Evolutionary conservation across 2,113 vertebrate species (phyloP), one percentile per base, ranked within the genome.

Genomic region (Oncorhynchus mykiss): DNA sequence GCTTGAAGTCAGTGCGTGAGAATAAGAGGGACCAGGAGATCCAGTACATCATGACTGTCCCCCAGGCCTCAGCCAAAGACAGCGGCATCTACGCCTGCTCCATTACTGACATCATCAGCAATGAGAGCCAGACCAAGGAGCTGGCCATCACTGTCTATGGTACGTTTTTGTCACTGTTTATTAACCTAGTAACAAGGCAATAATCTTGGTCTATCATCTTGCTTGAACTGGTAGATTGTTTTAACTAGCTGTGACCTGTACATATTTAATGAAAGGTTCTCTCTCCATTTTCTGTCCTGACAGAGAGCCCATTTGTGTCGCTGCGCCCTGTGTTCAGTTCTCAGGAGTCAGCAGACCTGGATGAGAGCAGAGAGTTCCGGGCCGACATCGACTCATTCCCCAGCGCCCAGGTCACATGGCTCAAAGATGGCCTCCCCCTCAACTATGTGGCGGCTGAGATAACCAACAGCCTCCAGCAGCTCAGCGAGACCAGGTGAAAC

Each of bases 1-100:
- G 80, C 0, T 1, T 71, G 6, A 93, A 91, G 80, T 84, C 90
- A 0, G 89, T 94, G 48, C 82, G 81, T 14, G 94, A 94, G 75
- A 92, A 92, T 20, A 91, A 90, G 65, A 85, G 51, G 48, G 83
- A 90, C 27, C 82, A 90, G 70, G 91, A 93, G 85, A 94, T 94
- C 79, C 79, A 84, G 22, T 97, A 99, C 87, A 98, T 95, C 0
- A 82, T 99, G 90, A 96, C 90, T 0, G 94, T 99, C 85, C 89
- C 93, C 0, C 89, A 97, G 66, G 96, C 95, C 71, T 94, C 96
- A 0, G 84, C 92, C 82, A 96, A 98, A 82, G 98, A 99, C 91
- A 95, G 95, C 1, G 98, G 98, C 54, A 92, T 95, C 78, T 99
- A 99, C 18, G 93, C 95, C 22, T 99, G 98, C 78, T 94, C 94